phyloP scores from a whole-genome alignment of 2,797 vertebrate genomes.

The Peromyscus nudipes region DNA sequence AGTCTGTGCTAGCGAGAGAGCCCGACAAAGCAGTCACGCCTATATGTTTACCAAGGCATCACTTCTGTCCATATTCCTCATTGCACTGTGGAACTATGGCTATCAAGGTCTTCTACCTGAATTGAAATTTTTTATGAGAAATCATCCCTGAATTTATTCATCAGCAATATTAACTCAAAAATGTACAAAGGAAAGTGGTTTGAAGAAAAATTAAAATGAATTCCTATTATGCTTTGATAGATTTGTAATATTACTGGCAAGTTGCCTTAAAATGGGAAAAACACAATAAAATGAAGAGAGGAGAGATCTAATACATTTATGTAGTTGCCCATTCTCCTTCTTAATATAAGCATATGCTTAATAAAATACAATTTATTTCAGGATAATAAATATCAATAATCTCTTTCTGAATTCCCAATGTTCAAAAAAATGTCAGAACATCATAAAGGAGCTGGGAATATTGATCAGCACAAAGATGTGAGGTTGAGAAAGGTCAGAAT shows the following conservation, averaged over 20 bases:
- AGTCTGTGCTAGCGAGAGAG: constrained; percentile 76
- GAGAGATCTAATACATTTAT: not conserved
- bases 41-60: not conserved
- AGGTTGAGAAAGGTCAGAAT: constrained; percentile 47
- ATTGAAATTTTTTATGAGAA: constrained; percentile 75
- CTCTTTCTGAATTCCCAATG: not conserved
- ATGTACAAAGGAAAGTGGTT: constrained; percentile 25
- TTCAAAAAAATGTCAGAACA: not conserved
- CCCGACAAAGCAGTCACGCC: constrained; percentile 68
- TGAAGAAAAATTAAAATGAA: constrained; percentile 69
- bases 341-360: not conserved
- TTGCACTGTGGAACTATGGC: not conserved
- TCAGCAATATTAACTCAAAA: constrained; percentile 76
- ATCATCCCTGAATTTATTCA: constrained; percentile 79
- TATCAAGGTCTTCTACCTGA: constrained; percentile 72
- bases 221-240: constrained; percentile 46
- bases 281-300: constrained; percentile 29
- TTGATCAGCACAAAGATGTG: not conserved
- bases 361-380: not conserved
- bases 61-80: not conserved
- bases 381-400: not conserved
- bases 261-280: not conserved
- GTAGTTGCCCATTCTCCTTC: not conserved
- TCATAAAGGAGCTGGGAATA: not conserved
- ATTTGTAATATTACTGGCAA: not conserved